Percentiles rank a stretch among this genome's conserved stretches.
Conservation (phyloP, 1,140 invertebrate genomes). For the Macrosteles quadrilineatus region DNA sequence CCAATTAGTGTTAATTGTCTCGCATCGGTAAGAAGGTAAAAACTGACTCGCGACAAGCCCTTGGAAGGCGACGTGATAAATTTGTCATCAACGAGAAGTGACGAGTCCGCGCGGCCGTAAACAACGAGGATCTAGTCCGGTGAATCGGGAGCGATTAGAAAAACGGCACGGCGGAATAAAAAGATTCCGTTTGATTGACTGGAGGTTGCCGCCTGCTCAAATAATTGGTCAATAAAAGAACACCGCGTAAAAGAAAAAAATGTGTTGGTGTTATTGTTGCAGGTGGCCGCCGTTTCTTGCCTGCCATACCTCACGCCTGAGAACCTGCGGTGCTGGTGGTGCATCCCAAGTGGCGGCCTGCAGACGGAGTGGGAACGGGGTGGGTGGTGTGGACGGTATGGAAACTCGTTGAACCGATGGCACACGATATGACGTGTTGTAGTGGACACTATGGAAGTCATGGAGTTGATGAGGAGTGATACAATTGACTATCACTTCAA, state of each 20-base stretch:
- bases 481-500: too few relatives aligned
- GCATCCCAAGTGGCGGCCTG: background rate
- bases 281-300: background rate
- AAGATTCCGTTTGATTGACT: background rate
- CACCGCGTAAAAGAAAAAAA: background rate
- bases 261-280: constrained; percentile 5
- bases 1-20: constrained; percentile 7
- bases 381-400: too few relatives aligned
- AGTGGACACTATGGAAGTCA: too few relatives aligned
- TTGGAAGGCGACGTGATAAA: background rate
- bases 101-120: background rate
- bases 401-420: too few relatives aligned
- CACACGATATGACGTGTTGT: too few relatives aligned
- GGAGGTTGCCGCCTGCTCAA: background rate
- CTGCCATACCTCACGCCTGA: constrained; percentile 10
- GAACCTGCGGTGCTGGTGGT: background rate
- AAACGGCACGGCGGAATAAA: background rate
- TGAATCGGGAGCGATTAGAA: background rate
- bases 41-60: background rate
- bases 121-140: background rate
- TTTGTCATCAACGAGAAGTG: background rate
- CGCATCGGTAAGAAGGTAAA: background rate
- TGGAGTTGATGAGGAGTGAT: too few relatives aligned
- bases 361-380: background rate
- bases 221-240: constrained; percentile 17